phyloP scores from a whole-genome alignment of 2,113 vertebrate genomes.

The Nettapus auritus region DNA sequence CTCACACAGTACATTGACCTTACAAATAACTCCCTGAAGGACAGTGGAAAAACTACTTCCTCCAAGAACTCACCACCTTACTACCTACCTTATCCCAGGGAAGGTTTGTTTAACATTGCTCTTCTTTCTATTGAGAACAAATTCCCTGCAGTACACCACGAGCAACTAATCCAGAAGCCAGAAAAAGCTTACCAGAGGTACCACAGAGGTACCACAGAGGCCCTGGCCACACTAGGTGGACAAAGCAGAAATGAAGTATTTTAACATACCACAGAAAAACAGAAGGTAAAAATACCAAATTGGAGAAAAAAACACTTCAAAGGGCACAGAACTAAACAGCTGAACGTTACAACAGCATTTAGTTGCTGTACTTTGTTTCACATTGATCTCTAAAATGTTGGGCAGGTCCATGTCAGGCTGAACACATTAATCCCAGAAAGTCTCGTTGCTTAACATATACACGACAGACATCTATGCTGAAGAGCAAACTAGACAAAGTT shows the following conservation, averaged over 20 bases:
- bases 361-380: background rate
- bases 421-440: background rate
- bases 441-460: background rate
- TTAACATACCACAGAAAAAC: background rate
- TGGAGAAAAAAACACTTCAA: background rate
- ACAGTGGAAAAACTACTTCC: background rate
- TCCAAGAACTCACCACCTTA: background rate
- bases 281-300: rapidly evolving
- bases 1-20: background rate
- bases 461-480: background rate
- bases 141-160: background rate
- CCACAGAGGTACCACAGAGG: background rate
- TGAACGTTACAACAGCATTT: background rate
- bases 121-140: background rate
- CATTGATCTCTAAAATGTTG: background rate
- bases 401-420: background rate
- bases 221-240: background rate
- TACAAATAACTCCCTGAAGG: background rate
- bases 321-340: background rate
- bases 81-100: background rate
- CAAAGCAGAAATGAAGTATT: background rate
- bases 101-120: background rate
- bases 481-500: background rate
- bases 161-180: background rate
- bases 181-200: background rate